Evolutionary conservation across 1,140 invertebrate species (phyloP), one percentile per base, ranked within the genome.

Genomic region (Sinonovacula constricta): DNA sequence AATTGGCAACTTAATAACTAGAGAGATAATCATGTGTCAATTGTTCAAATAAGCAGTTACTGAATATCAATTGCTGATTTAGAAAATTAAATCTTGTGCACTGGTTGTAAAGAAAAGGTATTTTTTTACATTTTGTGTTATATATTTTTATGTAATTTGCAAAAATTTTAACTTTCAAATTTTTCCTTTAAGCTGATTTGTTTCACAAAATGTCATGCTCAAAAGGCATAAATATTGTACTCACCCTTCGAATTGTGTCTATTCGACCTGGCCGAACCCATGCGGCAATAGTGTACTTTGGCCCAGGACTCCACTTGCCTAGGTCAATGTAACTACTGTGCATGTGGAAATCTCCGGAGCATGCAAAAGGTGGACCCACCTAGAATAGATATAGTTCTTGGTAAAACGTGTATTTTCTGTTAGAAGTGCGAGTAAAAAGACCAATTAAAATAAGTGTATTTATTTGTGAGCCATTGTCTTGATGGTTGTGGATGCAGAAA

Each of bases 321-420:
- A 87, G 51, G 60, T 86, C 81, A 18, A 87, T 79, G 49, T 85
- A 85, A 26, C 39, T 75, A 12, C 45, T 33, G n/a, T 49, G 36
- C 28, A 76, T 14, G 5, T 39, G 79, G 81, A 87, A 87, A n/a
- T 82, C 54, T 14, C 78, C 75, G 3, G 69, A 79, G 75, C 86
- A 87, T 7, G 86, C 82, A 78, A 86, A 87, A 45, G 86, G 86
- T 28, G 86, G 86, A 3, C 85, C 85, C 7, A 83, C 81, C 86
- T 87, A 5, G 4, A 39, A 51, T 49, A 36, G 24, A 12, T 60
- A n/a, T n/a, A n/a, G n/a, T n/a, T n/a, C n/a, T n/a, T n/a, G n/a
- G n/a, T n/a, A n/a, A n/a, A n/a, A n/a, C n/a, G n/a, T n/a, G n/a
- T n/a, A n/a, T n/a, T n/a, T n/a, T n/a, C n/a, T n/a, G n/a, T n/a